These are phyloP conservation scores for Limonius californicus DNA, from an alignment of 1,140 invertebrate genomes.

Conservation along the genomic window DNA sequence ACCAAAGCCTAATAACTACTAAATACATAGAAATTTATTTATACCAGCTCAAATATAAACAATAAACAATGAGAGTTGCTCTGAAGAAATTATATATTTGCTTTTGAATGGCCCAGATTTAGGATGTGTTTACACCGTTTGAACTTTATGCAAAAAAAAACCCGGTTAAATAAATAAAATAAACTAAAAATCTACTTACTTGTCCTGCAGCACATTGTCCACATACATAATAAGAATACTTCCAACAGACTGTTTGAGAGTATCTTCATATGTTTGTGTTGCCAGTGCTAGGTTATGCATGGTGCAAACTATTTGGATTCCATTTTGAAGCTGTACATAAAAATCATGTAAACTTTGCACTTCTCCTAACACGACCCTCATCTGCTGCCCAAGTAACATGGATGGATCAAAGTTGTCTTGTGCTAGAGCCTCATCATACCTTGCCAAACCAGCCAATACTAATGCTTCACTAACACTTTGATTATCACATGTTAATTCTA, in stretches of 20 bases:
- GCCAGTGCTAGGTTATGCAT: conserved; percentile 37
- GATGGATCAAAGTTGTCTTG: conserved; percentile 28
- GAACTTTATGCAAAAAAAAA: no score
- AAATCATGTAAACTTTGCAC: conserved; percentile 36
- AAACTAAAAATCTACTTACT: conserved; percentile 47
- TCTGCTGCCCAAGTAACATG: conserved; percentile 37
- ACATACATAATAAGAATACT: conserved; percentile 53
- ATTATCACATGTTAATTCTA: conserved; percentile 53
- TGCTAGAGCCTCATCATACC: not conserved
- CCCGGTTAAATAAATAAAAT: not conserved
- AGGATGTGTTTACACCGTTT: no score
- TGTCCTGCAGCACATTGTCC: conserved; percentile 54
- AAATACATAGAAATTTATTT: no score
- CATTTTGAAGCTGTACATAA: conserved; percentile 31
- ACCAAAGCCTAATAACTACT: no score
- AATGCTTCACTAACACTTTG: conserved; percentile 46
- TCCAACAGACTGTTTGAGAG: conserved; percentile 44
- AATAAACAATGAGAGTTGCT: no score
- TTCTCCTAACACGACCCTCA: conserved; percentile 31
- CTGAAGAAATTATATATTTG: no score
- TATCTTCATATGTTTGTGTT: conserved; percentile 31
- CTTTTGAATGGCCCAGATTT: no score
- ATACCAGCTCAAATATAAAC: no score
- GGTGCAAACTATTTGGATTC: conserved; percentile 29
- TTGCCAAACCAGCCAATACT: conserved; percentile 48